Base-by-base conservation (phyloP, 2,113 vertebrate species). In the Hypomesus transpacificus region DNA sequence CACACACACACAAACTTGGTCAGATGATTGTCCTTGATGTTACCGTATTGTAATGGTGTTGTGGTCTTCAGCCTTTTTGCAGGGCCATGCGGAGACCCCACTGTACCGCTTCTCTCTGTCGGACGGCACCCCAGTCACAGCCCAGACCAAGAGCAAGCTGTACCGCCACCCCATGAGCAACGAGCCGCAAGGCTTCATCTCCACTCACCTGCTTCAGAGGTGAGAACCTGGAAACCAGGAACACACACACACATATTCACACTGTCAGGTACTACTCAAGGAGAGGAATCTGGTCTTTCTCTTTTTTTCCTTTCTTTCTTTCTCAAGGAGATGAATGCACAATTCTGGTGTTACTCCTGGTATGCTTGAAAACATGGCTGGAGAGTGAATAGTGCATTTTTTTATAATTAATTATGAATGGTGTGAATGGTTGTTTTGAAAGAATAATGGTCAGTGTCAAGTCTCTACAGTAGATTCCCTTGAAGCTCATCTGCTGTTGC, bases 121-220 rank as follows among this genome's bases (percentile, higher is more conserved):
- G 0, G 97, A 99, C 71, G 97, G 97, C 67, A 98, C 96, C 3
- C 92, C 95, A 57, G 96, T 99, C 79, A 96, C 94, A 0, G 97
- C 96, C 0, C 97, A 98, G 82, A 99, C 97, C 1, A 98, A 97
- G 87, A 99, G 94, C 76, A 97, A 96, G 75, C 90, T 98, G 2
- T 96, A 95, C 71, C 94, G 95, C 58, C 96, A 96, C 73, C 94
- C 94, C 18, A 93, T 94, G 61, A 97, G 93, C 77, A 98, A 95
- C 62, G 95, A 99, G 69, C 94, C 93, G 0, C 95, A 95, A 51
- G 94, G 94, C 70, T 98, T 97, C 91, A 93, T 98, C 71, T 99
- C 97, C 24, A 98, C 96, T 20, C 97, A 99, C 82, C 94, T 98
- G 39, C 92, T 99, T 69, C 97, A 97, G 84, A 95, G 97, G 97